These are phyloP conservation scores for Rhynchonycteris naso DNA, from an alignment of 2,797 vertebrate species.

Conservation along the genomic window DNA sequence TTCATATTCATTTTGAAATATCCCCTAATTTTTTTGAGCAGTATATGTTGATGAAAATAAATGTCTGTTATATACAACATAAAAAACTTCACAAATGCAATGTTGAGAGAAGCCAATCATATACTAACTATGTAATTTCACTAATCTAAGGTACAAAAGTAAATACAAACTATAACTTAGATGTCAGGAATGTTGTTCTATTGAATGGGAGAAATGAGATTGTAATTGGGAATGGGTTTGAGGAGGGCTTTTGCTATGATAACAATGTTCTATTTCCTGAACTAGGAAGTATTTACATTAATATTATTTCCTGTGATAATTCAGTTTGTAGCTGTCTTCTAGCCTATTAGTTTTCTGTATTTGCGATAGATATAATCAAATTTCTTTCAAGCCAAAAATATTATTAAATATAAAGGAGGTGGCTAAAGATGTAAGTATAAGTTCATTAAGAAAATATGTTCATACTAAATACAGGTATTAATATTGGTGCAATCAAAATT, in stretches of 20 bases:
- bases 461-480: neutral
- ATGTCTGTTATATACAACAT: neutral
- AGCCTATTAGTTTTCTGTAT: neutral
- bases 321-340: neutral
- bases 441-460: neutral
- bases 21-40: too few relatives aligned
- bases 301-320: neutral
- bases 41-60: neutral
- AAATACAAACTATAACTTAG: neutral
- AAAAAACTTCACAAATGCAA: neutral
- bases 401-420: neutral
- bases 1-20: too few relatives aligned
- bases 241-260: neutral
- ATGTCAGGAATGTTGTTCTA: neutral
- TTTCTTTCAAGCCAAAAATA: neutral
- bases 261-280: neutral
- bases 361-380: too few relatives aligned
- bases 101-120: neutral
- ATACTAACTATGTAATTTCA: neutral
- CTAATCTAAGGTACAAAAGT: neutral
- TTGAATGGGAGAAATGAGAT: neutral
- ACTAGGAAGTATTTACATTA: neutral
- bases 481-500: neutral
- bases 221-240: neutral
- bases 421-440: neutral